These are phyloP conservation scores for Sitobion miscanthi DNA, from an alignment of 1,140 invertebrate species.

Conservation along the genomic window DNA sequence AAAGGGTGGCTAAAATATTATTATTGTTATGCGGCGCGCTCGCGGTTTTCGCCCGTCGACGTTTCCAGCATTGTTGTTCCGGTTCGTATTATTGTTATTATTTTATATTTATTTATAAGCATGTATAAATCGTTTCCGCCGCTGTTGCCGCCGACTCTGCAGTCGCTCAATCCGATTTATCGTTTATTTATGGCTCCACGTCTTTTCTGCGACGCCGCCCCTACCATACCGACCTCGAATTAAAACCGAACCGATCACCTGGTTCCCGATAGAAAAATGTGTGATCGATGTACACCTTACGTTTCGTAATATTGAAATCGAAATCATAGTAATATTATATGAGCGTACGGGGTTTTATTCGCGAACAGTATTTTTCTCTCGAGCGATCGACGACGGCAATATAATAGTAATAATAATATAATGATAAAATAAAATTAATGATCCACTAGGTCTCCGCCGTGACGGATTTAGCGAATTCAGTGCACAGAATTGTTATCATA, in stretches of 20 bases:
- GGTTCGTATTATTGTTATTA: neutral
- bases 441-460: neutral
- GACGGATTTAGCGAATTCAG: neutral
- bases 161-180: constrained; percentile 18
- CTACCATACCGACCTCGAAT: neutral
- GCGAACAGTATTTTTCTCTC: neutral
- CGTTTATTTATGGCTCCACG: constrained; percentile 3
- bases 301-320: neutral
- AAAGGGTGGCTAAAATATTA: constrained; percentile 28
- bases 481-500: too few species aligned
- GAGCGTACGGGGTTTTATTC: neutral
- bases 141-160: neutral
- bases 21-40: neutral
- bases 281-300: neutral
- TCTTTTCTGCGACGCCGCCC: neutral
- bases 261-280: neutral
- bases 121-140: neutral
- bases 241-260: neutral
- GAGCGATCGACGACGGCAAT: neutral
- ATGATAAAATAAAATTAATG: neutral
- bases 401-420: neutral
- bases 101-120: neutral
- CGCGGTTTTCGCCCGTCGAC: constrained; percentile 23
- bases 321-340: neutral
- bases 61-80: constrained; percentile 18